Base-by-base conservation (phyloP, 1,140 invertebrate species). In the Brachionus rotundiformis region DNA sequence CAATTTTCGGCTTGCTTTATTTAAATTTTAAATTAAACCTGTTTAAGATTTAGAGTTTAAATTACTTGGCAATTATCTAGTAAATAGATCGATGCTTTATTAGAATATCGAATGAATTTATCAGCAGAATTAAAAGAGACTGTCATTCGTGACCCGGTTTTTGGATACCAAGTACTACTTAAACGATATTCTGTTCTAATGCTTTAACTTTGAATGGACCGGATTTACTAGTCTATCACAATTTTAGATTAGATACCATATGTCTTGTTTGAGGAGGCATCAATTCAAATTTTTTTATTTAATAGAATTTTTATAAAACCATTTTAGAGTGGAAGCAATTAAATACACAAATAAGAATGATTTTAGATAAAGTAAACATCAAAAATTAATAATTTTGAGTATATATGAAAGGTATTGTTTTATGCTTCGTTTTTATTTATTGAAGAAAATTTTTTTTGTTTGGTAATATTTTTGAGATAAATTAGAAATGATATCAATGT, bases 41-140 rank as follows among this genome's bases (percentile, higher is more conserved):
- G 47, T 54, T 54, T 54, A 16, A 54, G 47, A 54, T 54, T 54
- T n/a, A 54, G 16, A 54, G 47, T 16, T 54, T 54, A 16, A 8
- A 54, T 54, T 54, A n/a, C 47, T 54, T 54, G 47, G 47, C 47
- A 54, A 54, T 54, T 54, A 54, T 54, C 47, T 54, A 19, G 47
- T 54, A 54, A 23, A 54, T 54, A 54, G 47, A 54, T 54, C 47
- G 16, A 54, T 54, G 47, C 47, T 19, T 54, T 19, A 54, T 19
- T 54, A 54, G 47, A 54, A 54, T 54, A 54, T 54, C 47, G 47
- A 54, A 54, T 54, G 47, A 54, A 54, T 54, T 54, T 54, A 54
- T 54, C 23, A 54, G 47, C 8, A 16, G 47, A 19, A 54, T 54
- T 54, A 54, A 54, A 19, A n/a, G 47, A n/a, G 47, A 54, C 47